phyloP scores from a whole-genome alignment of 2,113 vertebrate species.

The Corynorhinus townsendii region DNA sequence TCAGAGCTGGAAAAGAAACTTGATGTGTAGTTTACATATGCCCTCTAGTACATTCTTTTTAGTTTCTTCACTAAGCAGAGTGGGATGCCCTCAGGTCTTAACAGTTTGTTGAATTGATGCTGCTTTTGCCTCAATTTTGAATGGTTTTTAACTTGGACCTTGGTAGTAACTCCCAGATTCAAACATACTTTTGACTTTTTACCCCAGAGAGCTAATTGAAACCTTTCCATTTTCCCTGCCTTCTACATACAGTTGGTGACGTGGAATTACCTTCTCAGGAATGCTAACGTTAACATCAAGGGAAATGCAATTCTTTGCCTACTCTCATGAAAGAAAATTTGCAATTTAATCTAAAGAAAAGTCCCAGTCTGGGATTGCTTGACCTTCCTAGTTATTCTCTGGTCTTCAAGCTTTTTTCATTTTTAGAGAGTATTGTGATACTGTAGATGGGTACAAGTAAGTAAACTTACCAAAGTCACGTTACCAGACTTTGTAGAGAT shows the following conservation, averaged over 20 bases:
- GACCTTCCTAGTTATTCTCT: not conserved
- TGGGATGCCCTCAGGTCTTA: not conserved
- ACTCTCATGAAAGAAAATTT: not conserved
- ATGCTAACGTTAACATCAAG: not conserved
- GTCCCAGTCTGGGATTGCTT: not conserved
- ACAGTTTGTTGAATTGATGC: not conserved
- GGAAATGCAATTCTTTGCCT: not conserved
- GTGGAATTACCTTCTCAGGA: slow-evolving; percentile 23
- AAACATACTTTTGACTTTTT: slow-evolving; percentile 7
- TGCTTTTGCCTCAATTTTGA: slow-evolving; percentile 26
- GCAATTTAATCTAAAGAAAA: slow-evolving; percentile 21
- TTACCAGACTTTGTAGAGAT: slow-evolving; percentile 43
- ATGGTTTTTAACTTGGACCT: slow-evolving; percentile 32
- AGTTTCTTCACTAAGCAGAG: not conserved
- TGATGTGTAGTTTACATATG: not conserved
- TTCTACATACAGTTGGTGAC: not conserved
- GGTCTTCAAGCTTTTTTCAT: not conserved
- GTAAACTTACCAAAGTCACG: not conserved
- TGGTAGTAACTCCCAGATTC: not conserved
- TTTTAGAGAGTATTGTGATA: not conserved
- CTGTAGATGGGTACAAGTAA: slow-evolving; percentile 10
- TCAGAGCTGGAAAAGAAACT: not conserved
- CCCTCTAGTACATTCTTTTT: not conserved
- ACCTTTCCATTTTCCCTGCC: not conserved
- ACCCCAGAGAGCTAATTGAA: not conserved